Base-by-base conservation (phyloP, 2,888 invertebrate species). In the Megaustenia siamemsis region DNA sequence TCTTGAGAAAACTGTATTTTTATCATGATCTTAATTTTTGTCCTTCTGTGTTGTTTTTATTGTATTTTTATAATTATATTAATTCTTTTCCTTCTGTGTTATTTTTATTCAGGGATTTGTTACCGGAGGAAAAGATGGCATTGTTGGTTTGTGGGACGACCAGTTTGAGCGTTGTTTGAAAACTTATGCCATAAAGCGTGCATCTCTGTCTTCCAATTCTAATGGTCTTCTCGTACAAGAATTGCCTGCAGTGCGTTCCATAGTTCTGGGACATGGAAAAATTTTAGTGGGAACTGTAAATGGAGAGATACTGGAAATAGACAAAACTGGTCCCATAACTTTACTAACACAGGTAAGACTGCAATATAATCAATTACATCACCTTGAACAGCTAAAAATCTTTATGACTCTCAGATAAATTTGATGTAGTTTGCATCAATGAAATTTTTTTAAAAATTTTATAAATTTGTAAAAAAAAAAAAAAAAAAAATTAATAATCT, bases 81-180 rank as follows among this genome's bases (percentile, higher is more conserved):
- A 6, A 24, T 40, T 68, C 75, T 56, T 35, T 53, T 38, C 32
- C 1, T 10, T 43, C 12, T 45, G n/a, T 32, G 63, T 66, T 21
- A 63, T 2, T 63, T 40, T n/a, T n/a, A n/a, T 28, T 0, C 90
- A 94, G 94, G 94, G 94, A 28, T 94, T 94, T 90, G 93, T 94
- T 77, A 94, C 94, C 4, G 94, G 94, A 21, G 94, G 94, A 21
- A 94, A 94, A 87, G 94, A 94, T 87, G 94, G 94, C 10, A 89
- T 90, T n/a, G 91, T 94, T 8, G 92, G 92, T 35, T 89, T 94
- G 53, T 94, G 94, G 94, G 94, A 94, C 87, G 93, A 93, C 76
- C 90, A 92, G 86, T 93, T 94, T 89, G 93, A 94, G 80, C 91
- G 93, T 32, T 92, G 92, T 87, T 89, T 94, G 71, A 94, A 94